Base-by-base conservation (phyloP, 2,797 vertebrate species). In the Hafferia zeledoni region DNA sequence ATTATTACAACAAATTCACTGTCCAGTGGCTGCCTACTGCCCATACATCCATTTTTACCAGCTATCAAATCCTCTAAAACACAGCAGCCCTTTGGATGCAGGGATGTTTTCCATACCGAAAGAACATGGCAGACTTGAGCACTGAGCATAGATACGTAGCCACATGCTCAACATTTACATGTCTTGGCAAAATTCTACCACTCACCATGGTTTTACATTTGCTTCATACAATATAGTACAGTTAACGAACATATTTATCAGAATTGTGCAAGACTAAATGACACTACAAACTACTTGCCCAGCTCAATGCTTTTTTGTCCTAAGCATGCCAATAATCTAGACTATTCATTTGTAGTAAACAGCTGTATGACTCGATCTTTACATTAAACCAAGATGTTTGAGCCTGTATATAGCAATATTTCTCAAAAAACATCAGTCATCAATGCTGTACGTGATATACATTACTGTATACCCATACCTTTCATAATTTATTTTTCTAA, bases 41-140 rank as follows among this genome's bases (percentile, higher is more conserved):
- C 33, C 28, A 35, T 13, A 71, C 31, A 83, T 80, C 84, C 93
- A 67, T 95, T 96, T 97, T 88, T 88, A 96, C 89, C 50, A 95
- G 53, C 46, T 93, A 57, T 49, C 72, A 59, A 91, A 80, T 88
- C 68, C 46, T 75, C 9, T 16, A 72, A 83, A 82, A 80, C n/a
- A 87, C 22, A 68, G 81, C 50, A 60, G 43, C 71, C 91, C 61
- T 90, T 94, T 31, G 87, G 76, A 93, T 63, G 72, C 20, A 5
- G 3, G 0, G 55, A 24, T 47, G 30, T 68, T 76, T 93, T 71
- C 78, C 61, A n/a, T 20, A 52, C 30, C 83, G 71, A 95, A 71
- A 53, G 86, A 92, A 85, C 5, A n/a, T 0, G 0, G 35, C 43
- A 80, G 59, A 75, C 56, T 90, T 72, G 70, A 92, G 90, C 52